A percentile compares a stretch with the other conserved stretches of the same genome.
phyloP scores from a whole-genome alignment of 2,113 vertebrate species.

The Serinus canaria region DNA sequence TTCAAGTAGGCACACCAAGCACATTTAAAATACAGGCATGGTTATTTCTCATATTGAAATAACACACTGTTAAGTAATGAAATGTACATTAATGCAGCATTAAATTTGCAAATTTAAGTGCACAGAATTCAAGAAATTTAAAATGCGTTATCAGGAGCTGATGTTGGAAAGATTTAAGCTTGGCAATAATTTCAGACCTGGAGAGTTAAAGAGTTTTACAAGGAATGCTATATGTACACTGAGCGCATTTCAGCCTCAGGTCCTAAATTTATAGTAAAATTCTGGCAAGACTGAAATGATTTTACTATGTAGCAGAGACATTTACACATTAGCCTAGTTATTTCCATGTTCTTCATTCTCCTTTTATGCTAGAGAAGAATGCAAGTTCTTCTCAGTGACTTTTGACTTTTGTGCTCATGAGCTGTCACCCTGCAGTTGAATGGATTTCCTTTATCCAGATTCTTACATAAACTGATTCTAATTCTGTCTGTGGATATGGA shows the following conservation, averaged over 20 bases:
- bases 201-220: neutral
- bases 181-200: neutral
- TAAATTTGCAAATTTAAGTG: neutral
- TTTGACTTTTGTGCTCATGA: neutral
- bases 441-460: neutral
- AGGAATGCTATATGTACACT: neutral
- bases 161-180: neutral
- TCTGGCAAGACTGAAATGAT: neutral
- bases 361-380: neutral
- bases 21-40: neutral
- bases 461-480: neutral
- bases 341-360: neutral
- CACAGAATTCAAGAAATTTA: neutral
- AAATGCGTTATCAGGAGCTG: neutral
- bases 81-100: neutral
- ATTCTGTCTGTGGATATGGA: neutral
- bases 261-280: neutral
- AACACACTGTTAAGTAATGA: neutral
- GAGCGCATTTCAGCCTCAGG: neutral
- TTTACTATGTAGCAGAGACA: neutral
- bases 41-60: neutral
- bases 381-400: neutral
- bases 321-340: neutral
- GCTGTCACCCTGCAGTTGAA: neutral
- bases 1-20: neutral